phyloP scores from a whole-genome alignment of 2,888 invertebrate species.

The Chromoteleia sp. region DNA sequence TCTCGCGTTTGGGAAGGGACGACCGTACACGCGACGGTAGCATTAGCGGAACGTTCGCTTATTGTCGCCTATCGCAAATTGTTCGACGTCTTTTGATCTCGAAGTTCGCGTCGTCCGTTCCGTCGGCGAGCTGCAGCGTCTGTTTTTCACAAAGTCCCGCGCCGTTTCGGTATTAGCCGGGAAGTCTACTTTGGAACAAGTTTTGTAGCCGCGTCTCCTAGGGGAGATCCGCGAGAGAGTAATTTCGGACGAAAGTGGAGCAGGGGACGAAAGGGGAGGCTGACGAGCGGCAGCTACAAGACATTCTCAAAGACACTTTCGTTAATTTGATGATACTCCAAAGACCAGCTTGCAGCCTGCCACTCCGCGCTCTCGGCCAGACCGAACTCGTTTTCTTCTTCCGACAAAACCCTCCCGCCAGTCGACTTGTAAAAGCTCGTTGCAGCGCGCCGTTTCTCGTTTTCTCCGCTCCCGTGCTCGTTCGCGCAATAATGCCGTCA shows the following conservation, averaged over 20 bases:
- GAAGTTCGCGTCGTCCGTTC: slow-evolving; percentile 35
- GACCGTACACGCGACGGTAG: slow-evolving; percentile 41
- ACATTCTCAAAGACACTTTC: slow-evolving; percentile 83
- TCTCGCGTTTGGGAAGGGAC: slow-evolving; percentile 31
- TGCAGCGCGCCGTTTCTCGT: slow-evolving; percentile 55
- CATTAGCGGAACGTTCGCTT: slow-evolving; percentile 60
- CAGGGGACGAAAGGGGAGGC: slow-evolving; percentile 72
- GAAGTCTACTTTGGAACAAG: slow-evolving; percentile 73
- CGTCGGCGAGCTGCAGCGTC: slow-evolving; percentile 11
- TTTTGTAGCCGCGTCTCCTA: slow-evolving; percentile 78
- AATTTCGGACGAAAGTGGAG: slow-evolving; percentile 77
- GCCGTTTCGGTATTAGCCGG: slow-evolving; percentile 64
- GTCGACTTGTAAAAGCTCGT: slow-evolving; percentile 58
- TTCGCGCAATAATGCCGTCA: slow-evolving; percentile 59
- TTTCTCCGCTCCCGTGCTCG: slow-evolving; percentile 44
- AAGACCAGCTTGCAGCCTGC: slow-evolving; percentile 82
- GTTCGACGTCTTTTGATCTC: slow-evolving; percentile 68
- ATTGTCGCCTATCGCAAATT: slow-evolving; percentile 62
- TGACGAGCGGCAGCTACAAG: slow-evolving; percentile 80
- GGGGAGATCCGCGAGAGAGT: slow-evolving; percentile 79
- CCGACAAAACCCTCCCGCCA: slow-evolving; percentile 49
- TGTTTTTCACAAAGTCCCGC: slow-evolving; percentile 55
- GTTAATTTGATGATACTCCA: slow-evolving; percentile 85
- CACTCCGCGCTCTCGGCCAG: slow-evolving; percentile 78
- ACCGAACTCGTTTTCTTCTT: slow-evolving; percentile 72